Evolutionary conservation across 2,113 vertebrate species (phyloP).

Genomic region (Ellobius talpinus): DNA sequence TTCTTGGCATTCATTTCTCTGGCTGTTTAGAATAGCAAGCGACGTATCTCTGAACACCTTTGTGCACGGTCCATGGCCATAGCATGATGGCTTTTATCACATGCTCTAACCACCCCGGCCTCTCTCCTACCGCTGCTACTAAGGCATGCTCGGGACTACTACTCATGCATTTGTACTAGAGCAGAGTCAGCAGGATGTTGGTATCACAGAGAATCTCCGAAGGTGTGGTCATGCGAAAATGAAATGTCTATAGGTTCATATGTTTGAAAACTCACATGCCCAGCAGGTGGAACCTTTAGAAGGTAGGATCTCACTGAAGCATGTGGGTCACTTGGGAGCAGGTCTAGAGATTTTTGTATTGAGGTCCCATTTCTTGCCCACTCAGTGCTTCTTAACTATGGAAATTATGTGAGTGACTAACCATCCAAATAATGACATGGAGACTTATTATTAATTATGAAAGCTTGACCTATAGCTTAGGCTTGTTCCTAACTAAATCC

Average conservation of each 20-base stretch:
- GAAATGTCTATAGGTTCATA: background rate
- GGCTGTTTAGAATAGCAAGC: slow-evolving; percentile 28
- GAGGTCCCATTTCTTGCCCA: background rate
- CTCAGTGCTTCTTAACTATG: background rate
- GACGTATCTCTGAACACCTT: slow-evolving; percentile 12
- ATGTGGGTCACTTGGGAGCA: background rate
- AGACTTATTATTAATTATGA: background rate
- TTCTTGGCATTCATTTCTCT: slow-evolving; percentile 46
- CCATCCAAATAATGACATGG: background rate
- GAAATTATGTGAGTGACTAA: background rate
- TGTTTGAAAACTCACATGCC: background rate
- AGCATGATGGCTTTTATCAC: background rate
- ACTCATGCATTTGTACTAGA: background rate
- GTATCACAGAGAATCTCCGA: background rate
- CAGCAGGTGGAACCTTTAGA: background rate
- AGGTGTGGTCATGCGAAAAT: background rate
- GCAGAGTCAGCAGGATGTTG: background rate
- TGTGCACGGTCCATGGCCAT: background rate
- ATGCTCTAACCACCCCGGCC: slow-evolving; percentile 31
- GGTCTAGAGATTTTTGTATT: background rate
- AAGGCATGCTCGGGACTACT: background rate
- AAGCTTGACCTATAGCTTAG: background rate
- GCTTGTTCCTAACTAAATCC: background rate
- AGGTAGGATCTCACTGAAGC: background rate
- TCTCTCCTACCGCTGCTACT: slow-evolving; percentile 40